Conservation (phyloP, 1,140 invertebrate species). For the Conopomorpha cramerella region DNA sequence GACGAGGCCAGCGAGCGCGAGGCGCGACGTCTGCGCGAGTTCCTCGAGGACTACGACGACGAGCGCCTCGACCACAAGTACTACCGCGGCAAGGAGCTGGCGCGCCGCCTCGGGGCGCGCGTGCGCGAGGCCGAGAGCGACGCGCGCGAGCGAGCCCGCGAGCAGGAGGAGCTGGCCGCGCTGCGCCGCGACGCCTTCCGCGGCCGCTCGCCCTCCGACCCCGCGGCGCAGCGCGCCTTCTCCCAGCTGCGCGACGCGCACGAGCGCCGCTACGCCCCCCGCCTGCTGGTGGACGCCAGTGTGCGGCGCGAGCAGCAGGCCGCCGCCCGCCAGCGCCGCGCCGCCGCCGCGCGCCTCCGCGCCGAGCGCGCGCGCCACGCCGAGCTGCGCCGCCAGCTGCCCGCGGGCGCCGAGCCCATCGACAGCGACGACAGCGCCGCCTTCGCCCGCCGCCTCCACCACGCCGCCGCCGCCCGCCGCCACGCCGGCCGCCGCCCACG, state of each 20-base stretch:
- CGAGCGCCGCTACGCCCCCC: constrained; percentile 78
- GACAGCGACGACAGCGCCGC: constrained; percentile 67
- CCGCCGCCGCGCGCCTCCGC: constrained; percentile 48
- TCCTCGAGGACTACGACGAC: constrained; percentile 98
- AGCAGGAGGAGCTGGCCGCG: constrained; percentile 92
- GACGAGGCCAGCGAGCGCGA: constrained; percentile 87
- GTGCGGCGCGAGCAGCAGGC: constrained; percentile 48
- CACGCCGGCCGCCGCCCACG: too few relatives aligned
- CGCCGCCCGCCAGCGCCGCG: constrained; percentile 40
- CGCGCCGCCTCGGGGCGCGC: constrained; percentile 84
- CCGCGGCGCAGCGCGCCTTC: constrained; percentile 17
- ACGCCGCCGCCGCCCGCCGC: too few relatives aligned
- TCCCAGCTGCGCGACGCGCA: constrained; percentile 49
- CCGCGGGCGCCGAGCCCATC: constrained; percentile 69
- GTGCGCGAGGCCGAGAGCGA: constrained; percentile 92
- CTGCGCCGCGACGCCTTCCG: constrained; percentile 82
- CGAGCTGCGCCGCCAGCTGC: constrained; percentile 60
- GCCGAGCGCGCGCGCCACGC: constrained; percentile 55
- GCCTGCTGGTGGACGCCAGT: constrained; percentile 70
- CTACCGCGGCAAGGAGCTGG: constrained; percentile 90
- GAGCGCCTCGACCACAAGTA: constrained; percentile 96
- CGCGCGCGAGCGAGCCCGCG: constrained; percentile 84
- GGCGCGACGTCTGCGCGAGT: constrained; percentile 93
- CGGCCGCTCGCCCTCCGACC: constrained; percentile 67
- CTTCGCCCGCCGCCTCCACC: too few relatives aligned